Evolutionary conservation across 2,113 vertebrate species (phyloP), one percentile per base, ranked within the genome.

Genomic region (Nipponia nippon): DNA sequence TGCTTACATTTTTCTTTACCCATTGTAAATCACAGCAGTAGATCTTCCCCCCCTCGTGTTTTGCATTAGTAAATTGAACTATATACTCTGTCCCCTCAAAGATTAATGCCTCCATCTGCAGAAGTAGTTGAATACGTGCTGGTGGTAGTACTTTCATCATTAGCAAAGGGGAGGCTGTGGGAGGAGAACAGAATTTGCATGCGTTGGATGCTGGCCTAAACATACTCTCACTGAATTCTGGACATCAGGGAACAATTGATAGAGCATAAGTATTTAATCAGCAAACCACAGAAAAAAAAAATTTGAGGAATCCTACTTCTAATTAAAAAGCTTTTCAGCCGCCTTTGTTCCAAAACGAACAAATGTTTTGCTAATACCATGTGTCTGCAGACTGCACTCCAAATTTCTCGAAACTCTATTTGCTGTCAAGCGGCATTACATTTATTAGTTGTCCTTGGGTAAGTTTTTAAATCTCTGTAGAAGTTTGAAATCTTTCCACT

Each of bases 1-100:
- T 53, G 72, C n/a, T 87, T 90, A 32, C 66, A n/a, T 78, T 81
- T 70, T 93, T 67, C 80, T 91, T 69, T 87, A 94, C 91, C 91
- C 83, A 67, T 52, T 2, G 1, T 87, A 94, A 94, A 96, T 95
- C 89, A 71, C 87, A 89, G 87, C 94, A 59, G 66, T 34, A 75
- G 67, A 71, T 83, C 91, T 90, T 94, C 42, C 93, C 55, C 42
- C 47, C 47, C 63, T 90, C 63, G 50, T 87, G 87, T 49, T 93
- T 95, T 96, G 93, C 89, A 94, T 97, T 92, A 95, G 86, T 67
- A 94, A 93, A 90, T 95, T 92, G 96, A 89, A 84, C 87, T 70
- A 36, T 47, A 20, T 47, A 16, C 50, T 83, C 77, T 65, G 75
- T 92, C 71, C 94, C 49, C 71, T 86, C 82, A 69, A 77, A 95